These are phyloP conservation scores for Coregonus suidteri DNA, from an alignment of 2,797 vertebrate species.

Conservation along the genomic window DNA sequence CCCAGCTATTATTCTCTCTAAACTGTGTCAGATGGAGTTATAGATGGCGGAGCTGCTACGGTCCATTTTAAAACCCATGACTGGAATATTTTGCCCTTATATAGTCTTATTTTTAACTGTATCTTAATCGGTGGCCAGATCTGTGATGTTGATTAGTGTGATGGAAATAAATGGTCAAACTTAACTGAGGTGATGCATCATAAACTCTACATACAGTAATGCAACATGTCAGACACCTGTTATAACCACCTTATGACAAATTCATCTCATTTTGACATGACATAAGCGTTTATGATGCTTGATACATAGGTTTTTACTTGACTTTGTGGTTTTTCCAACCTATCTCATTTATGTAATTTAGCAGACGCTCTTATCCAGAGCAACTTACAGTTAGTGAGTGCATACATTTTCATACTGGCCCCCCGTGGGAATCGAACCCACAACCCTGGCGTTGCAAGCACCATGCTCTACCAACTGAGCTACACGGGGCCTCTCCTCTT, in stretches of 20 bases:
- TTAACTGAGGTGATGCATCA: too few species aligned
- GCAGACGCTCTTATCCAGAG: too few species aligned
- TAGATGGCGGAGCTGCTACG: slow-evolving; percentile 6
- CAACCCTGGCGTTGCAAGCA: too few species aligned
- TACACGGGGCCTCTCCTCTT: background rate
- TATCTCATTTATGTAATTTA: background rate
- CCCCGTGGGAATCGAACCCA: too few species aligned
- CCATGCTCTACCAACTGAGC: too few species aligned
- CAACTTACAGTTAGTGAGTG: too few species aligned
- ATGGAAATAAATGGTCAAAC: background rate
- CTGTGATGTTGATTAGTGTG: slow-evolving; percentile 34
- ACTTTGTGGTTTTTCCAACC: background rate
- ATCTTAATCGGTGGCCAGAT: slow-evolving; percentile 26
- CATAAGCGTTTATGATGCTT: background rate
- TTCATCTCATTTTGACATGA: background rate
- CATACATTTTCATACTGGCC: too few species aligned
- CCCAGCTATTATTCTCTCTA: slow-evolving; percentile 38
- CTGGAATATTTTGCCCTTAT: slow-evolving; percentile 49
- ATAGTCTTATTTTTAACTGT: slow-evolving; percentile 29
- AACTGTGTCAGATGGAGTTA: slow-evolving; percentile 38
- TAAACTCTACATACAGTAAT: too few species aligned
- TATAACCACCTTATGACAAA: background rate
- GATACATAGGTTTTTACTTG: background rate
- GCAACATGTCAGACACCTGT: background rate
- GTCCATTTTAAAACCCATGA: slow-evolving; percentile 32